Percentiles rank a stretch among this genome's conserved stretches.
phyloP scores from a whole-genome alignment of 1,140 invertebrate genomes.

The Thalassaphorura encarpata region DNA sequence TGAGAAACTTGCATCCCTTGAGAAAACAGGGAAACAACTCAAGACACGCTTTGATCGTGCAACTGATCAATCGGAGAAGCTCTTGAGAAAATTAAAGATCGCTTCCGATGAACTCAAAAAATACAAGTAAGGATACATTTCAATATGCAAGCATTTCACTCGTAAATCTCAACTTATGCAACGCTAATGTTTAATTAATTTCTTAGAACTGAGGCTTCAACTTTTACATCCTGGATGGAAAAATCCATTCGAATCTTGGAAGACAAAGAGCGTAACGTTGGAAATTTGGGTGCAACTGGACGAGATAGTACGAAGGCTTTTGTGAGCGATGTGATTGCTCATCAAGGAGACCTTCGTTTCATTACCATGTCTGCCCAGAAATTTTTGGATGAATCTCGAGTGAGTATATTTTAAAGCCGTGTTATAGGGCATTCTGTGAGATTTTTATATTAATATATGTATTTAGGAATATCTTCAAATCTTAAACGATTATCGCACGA shows the following conservation, averaged over 20 bases:
- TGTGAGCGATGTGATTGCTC: conserved; percentile 85
- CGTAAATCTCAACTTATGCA: background rate
- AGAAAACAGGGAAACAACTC: conserved; percentile 69
- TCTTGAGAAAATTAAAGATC: conserved; percentile 61
- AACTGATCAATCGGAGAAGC: conserved; percentile 61
- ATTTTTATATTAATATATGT: background rate
- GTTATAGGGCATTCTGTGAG: too few relatives aligned
- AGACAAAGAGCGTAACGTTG: conserved; percentile 73
- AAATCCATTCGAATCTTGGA: conserved; percentile 64
- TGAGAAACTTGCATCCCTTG: conserved; percentile 75
- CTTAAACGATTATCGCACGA: conserved; percentile 74
- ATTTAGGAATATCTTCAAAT: conserved; percentile 60
- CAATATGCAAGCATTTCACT: conserved; percentile 1
- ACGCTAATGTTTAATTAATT: conserved; percentile 9
- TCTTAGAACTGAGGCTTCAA: conserved; percentile 57
- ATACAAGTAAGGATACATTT: conserved; percentile 59
- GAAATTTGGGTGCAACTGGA: conserved; percentile 42
- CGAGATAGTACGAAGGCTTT: conserved; percentile 72
- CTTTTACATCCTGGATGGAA: conserved; percentile 76
- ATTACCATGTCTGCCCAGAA: conserved; percentile 91
- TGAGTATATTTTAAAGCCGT: conserved; percentile 34
- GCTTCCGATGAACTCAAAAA: conserved; percentile 81
- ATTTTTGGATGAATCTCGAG: conserved; percentile 85
- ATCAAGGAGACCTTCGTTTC: conserved; percentile 86
- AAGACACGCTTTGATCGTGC: conserved; percentile 75